Base-by-base conservation (phyloP, 2,888 invertebrate genomes). In the Heliconius erato region DNA sequence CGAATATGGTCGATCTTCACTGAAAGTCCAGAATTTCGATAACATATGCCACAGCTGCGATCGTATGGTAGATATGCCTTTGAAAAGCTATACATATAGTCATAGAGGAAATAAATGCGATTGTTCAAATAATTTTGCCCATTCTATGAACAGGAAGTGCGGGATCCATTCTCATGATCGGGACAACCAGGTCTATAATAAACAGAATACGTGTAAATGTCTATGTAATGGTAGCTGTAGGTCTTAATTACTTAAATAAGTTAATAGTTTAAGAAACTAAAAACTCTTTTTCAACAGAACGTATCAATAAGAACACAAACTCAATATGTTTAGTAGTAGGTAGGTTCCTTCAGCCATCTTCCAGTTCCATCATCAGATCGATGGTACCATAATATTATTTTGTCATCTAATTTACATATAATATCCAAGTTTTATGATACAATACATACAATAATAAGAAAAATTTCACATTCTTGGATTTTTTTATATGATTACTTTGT, bases 1-100 rank as follows among this genome's bases (percentile, higher is more conserved):
- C 28, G 71, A 80, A 54, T 84, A 79, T 16, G 49, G 69, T 11
- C 76, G 76, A 3, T 71, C 59, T 16, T 81, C 81, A 4, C 54
- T 84, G 35, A 81, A 71, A 68, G 19, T n/a, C 2, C 63, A 59
- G 16, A 74, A 65, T 28, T 72, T 35, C 19, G 68, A 81, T 54
- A 63, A 40, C 0, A 19, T 16, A 26, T 63, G 76, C n/a, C 76
- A n/a, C 12, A 40, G 19, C 11, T 35, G 63, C 11, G 63, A 76
- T 35, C n/a, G 63, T 63, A 26, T 35, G 35, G 9, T 12, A 16
- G 63, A 76, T n/a, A 35, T 76, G 76, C 76, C 76, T 1, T 76
- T 76, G 14, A 76, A 26, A 40, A 76, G 63, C 35, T 76, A 63
- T 32, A 63, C 59, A 3, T 76, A 40, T 26, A 19, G 35, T 35